Percentiles rank a stretch among this genome's conserved stretches.
phyloP scores from a whole-genome alignment of 64 coral and sea anemone species.

The Anthopleura sola region DNA sequence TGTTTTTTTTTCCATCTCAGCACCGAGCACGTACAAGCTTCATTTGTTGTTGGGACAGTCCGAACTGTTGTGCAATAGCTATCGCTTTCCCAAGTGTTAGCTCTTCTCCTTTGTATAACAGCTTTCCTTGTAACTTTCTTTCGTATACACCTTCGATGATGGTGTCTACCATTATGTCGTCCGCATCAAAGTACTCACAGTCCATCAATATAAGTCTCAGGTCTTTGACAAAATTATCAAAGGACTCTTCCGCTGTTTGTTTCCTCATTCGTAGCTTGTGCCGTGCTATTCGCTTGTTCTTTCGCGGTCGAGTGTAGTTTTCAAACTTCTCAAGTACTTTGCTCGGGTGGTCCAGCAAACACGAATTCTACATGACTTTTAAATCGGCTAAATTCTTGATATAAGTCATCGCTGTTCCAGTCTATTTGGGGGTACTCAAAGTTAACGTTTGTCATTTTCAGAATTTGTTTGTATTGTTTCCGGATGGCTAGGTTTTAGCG shows the following conservation, averaged over 20 bases:
- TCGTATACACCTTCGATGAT: constrained; percentile 54
- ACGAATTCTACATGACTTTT: constrained; percentile 26
- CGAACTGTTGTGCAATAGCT: constrained; percentile 33
- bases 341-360: constrained; percentile 3
- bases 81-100: constrained; percentile 5
- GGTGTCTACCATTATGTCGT: constrained; percentile 60
- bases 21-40: constrained; percentile 18
- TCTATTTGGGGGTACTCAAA: constrained; percentile 40
- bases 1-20: not conserved
- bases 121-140: constrained; percentile 46
- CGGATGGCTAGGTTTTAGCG: constrained; percentile 19
- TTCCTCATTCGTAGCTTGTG: constrained; percentile 44
- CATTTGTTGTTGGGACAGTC: constrained; percentile 37
- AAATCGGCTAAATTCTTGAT: constrained; percentile 26
- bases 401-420: constrained; percentile 43
- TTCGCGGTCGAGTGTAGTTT: constrained; percentile 32
- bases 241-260: constrained; percentile 35
- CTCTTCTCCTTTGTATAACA: constrained; percentile 51
- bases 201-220: constrained; percentile 50
- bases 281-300: constrained; percentile 42
- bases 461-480: not conserved
- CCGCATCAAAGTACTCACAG: constrained; percentile 43
- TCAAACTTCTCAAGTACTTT: constrained; percentile 30
- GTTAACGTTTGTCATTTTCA: constrained; percentile 11
- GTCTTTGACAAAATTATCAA: constrained; percentile 49